Conservation (phyloP, 2,113 vertebrate genomes). For the Symphodus melops region DNA sequence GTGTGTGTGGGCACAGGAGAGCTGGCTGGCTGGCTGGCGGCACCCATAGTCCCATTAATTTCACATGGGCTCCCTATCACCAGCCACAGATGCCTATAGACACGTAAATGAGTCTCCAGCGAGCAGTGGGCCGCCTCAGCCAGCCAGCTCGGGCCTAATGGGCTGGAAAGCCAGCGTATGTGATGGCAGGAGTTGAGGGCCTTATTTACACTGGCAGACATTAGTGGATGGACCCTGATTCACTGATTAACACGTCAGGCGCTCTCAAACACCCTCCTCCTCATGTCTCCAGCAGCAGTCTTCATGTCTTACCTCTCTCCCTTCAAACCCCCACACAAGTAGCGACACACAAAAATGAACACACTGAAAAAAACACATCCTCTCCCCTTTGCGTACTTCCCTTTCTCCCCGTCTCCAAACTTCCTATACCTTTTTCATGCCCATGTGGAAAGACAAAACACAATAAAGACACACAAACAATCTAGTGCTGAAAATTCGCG, state of each 20-base stretch:
- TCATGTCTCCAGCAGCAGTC: conserved; percentile 29
- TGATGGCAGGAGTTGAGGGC: conserved; percentile 91
- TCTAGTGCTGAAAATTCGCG: conserved; percentile 56
- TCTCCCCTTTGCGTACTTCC: conserved; percentile 2
- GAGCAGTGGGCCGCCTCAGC: conserved; percentile 89
- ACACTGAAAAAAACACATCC: not conserved
- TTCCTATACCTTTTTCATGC: conserved; percentile 23
- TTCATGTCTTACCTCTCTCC: conserved; percentile 26
- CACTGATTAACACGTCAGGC: conserved; percentile 85
- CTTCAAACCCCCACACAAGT: conserved; percentile 25
- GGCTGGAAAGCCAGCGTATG: conserved; percentile 95
- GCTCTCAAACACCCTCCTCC: conserved; percentile 21
- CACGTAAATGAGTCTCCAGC: conserved; percentile 96
- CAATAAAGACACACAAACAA: conserved; percentile 25
- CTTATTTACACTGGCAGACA: conserved; percentile 95
- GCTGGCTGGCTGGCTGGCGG: conserved; percentile 90
- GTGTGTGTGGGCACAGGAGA: conserved; percentile 80
- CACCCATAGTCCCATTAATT: conserved; percentile 93
- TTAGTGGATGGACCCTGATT: conserved; percentile 83
- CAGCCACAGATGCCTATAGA: conserved; percentile 98
- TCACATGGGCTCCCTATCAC: conserved; percentile 97
- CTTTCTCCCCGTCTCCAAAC: conserved; percentile 10
- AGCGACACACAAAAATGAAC: conserved; percentile 7
- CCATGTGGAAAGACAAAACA: conserved; percentile 21
- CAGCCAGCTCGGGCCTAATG: conserved; percentile 96